phyloP scores from a whole-genome alignment of 2,113 vertebrate genomes.

The Apodemus speciosus region DNA sequence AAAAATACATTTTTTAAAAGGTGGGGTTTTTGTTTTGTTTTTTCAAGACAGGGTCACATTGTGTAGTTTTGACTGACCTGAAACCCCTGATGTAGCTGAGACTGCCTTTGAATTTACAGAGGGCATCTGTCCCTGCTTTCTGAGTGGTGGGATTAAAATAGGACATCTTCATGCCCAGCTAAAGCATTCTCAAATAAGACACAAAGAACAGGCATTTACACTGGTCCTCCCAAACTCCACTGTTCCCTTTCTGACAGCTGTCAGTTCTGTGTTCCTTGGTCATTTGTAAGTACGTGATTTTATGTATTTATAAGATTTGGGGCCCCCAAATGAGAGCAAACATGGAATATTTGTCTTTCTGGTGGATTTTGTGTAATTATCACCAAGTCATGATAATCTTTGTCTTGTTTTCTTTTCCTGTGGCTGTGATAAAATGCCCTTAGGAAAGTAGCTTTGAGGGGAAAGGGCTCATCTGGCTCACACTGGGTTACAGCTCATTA shows the following conservation, averaged over 20 bases:
- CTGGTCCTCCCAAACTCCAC: accelerated
- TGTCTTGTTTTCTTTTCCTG: background rate
- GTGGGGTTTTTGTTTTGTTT: background rate
- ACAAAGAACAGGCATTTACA: background rate
- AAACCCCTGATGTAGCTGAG: background rate
- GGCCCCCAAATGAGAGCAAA: background rate
- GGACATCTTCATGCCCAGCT: background rate
- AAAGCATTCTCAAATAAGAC: background rate
- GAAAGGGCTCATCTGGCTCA: background rate
- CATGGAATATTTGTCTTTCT: background rate
- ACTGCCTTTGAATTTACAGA: background rate
- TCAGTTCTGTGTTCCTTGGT: background rate
- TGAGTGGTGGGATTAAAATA: background rate
- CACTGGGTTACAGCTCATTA: background rate
- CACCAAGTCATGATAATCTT: background rate
- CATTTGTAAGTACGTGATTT: background rate
- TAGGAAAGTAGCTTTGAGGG: background rate
- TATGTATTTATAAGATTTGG: background rate
- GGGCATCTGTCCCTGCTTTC: background rate
- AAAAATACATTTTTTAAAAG: background rate
- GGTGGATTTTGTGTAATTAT: background rate
- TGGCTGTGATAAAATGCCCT: background rate
- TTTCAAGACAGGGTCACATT: background rate
- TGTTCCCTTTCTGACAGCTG: background rate
- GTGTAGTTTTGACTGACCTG: background rate